These are phyloP conservation scores for Drosophila stalkeri DNA, from an alignment of 2,888 invertebrate species.

Conservation along the genomic window DNA sequence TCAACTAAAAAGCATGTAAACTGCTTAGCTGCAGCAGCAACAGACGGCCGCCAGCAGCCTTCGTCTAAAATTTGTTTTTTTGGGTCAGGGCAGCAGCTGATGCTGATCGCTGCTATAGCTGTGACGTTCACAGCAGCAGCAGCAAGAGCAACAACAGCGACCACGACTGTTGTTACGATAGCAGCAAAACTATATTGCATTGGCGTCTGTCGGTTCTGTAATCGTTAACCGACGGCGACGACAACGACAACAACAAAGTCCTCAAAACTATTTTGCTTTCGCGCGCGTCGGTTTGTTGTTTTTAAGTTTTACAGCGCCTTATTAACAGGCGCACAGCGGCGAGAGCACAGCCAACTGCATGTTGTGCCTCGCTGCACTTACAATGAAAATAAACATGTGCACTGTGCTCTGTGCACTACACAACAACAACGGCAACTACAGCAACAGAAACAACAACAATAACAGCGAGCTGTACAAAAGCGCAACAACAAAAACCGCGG, in stretches of 20 bases:
- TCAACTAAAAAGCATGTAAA: constrained; percentile 27
- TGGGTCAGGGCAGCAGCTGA: constrained; percentile 61
- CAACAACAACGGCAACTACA: constrained; percentile 24
- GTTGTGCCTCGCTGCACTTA: constrained; percentile 55
- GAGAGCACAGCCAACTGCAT: constrained; percentile 51
- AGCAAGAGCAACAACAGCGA: constrained; percentile 1
- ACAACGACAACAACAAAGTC: constrained; percentile 19
- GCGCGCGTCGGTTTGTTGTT: constrained; percentile 79
- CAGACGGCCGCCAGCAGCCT: constrained; percentile 40
- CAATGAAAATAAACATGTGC: constrained; percentile 64
- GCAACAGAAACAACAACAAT: constrained; percentile 21
- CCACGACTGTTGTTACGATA: constrained; percentile 15
- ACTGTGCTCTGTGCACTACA: constrained; percentile 54
- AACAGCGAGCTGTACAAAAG: constrained; percentile 57
- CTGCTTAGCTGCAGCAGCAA: constrained; percentile 29
- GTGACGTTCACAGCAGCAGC: not conserved
- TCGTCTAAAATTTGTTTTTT: constrained; percentile 63
- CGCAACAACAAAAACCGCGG: constrained; percentile 35
- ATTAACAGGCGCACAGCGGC: constrained; percentile 80
- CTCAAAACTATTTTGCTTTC: constrained; percentile 53
- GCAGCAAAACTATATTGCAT: constrained; percentile 48
- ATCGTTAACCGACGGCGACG: constrained; percentile 22
- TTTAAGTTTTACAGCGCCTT: constrained; percentile 83
- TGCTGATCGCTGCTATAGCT: constrained; percentile 28
- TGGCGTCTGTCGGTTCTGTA: constrained; percentile 34